These are phyloP conservation scores for Psilopsiagon aurifrons DNA, from an alignment of 2,113 vertebrate genomes.

Conservation along the genomic window DNA sequence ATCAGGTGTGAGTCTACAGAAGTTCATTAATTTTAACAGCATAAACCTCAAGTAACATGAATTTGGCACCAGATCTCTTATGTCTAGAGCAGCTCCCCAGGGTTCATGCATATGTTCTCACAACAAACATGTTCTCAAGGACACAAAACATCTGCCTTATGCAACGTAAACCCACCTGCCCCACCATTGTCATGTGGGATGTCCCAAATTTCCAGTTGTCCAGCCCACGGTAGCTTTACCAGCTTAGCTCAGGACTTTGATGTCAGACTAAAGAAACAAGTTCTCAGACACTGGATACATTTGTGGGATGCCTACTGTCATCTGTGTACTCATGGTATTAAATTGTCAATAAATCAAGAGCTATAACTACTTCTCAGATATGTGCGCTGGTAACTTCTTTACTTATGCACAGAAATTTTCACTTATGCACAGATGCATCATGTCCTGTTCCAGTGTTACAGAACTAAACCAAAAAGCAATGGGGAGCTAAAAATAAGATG, in stretches of 20 bases:
- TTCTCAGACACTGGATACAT: not conserved
- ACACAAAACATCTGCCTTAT: not conserved
- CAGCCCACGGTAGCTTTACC: not conserved
- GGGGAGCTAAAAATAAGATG: not conserved
- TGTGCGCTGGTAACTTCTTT: not conserved
- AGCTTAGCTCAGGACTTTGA: not conserved
- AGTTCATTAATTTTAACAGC: not conserved
- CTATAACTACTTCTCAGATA: not conserved
- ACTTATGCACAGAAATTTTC: not conserved
- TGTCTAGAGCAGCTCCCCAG: not conserved
- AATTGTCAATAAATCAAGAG: not conserved
- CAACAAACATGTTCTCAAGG: not conserved
- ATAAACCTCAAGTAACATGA: fast-evolving
- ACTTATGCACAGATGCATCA: not conserved
- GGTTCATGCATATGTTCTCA: too few relatives aligned
- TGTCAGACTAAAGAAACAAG: not conserved
- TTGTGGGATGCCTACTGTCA: not conserved
- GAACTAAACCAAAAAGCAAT: not conserved
- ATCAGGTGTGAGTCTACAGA: not conserved
- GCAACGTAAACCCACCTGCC: not conserved
- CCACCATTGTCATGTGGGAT: not conserved
- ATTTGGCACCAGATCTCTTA: not conserved
- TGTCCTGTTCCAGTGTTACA: not conserved
- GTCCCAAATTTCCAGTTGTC: not conserved
- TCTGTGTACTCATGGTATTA: not conserved